Evolutionary conservation across 2,113 vertebrate species (phyloP).

Genomic region (Platysteira castanea): DNA sequence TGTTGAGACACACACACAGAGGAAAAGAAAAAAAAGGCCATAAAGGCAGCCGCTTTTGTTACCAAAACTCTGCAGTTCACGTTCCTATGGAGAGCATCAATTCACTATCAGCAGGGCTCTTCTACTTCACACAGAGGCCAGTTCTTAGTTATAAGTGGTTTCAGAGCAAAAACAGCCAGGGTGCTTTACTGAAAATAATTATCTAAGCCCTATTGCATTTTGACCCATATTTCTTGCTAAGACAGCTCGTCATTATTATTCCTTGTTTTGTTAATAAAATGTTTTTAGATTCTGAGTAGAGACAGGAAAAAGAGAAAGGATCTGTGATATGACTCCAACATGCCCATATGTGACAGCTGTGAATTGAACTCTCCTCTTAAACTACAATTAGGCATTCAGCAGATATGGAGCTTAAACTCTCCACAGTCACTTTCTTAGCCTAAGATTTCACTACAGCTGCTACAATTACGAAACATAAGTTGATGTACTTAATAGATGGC

Average conservation of each 20-base stretch:
- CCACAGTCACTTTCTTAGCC: background rate
- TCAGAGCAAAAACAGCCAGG: background rate
- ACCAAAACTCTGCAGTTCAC: background rate
- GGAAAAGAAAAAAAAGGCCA: background rate
- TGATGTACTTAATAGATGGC: background rate
- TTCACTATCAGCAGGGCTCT: constrained; percentile 8
- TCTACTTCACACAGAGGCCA: background rate
- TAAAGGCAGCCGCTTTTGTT: background rate
- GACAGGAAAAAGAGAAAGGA: background rate
- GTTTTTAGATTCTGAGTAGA: background rate
- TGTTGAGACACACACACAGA: background rate
- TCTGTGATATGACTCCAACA: background rate
- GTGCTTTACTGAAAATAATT: background rate
- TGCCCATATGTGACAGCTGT: background rate
- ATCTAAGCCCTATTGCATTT: background rate
- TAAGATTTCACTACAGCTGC: background rate
- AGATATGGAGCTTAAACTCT: background rate
- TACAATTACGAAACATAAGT: background rate
- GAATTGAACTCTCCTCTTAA: background rate
- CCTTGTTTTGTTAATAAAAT: background rate
- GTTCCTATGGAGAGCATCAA: constrained; percentile 5
- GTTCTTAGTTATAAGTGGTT: background rate
- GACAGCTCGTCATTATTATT: background rate
- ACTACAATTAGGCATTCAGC: background rate
- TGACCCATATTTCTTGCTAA: background rate